Evolutionary conservation across 1,140 invertebrate species (phyloP), one percentile per base, ranked within the genome.

Genomic region (Meteorus sp.): DNA sequence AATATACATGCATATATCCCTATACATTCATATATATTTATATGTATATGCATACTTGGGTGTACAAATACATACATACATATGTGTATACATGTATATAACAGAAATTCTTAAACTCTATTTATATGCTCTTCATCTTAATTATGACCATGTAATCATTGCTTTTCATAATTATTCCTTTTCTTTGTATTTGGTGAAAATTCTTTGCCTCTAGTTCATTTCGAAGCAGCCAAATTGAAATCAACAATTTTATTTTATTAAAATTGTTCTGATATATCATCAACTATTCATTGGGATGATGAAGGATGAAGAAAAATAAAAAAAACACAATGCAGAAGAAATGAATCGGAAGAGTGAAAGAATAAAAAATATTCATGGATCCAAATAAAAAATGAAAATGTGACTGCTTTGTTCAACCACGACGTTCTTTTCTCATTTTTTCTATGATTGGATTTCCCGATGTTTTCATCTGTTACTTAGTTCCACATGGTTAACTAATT

Each of bases 1-100:
- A n/a, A n/a, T n/a, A n/a, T n/a, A n/a, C n/a, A n/a, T 57, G 37
- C 63, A 48, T 65, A 41, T 60, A 63, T 62, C 43, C 65, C 58
- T 65, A 61, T n/a, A n/a, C n/a, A n/a, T n/a, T n/a, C n/a, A n/a
- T n/a, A n/a, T n/a, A n/a, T n/a, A n/a, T n/a, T n/a, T n/a, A n/a
- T n/a, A n/a, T n/a, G n/a, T n/a, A n/a, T n/a, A n/a, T n/a, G n/a
- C n/a, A n/a, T n/a, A n/a, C n/a, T n/a, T n/a, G n/a, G n/a, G n/a
- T n/a, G n/a, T n/a, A n/a, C n/a, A n/a, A n/a, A n/a, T n/a, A n/a
- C n/a, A n/a, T n/a, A n/a, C n/a, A n/a, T n/a, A n/a, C n/a, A n/a
- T n/a, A n/a, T n/a, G n/a, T n/a, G n/a, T n/a, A n/a, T n/a, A n/a
- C n/a, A n/a, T n/a, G n/a, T n/a, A n/a, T n/a, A n/a, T n/a, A n/a